These are phyloP conservation scores for Emys orbicularis DNA, from an alignment of 2,797 vertebrate genomes.

Conservation along the genomic window DNA sequence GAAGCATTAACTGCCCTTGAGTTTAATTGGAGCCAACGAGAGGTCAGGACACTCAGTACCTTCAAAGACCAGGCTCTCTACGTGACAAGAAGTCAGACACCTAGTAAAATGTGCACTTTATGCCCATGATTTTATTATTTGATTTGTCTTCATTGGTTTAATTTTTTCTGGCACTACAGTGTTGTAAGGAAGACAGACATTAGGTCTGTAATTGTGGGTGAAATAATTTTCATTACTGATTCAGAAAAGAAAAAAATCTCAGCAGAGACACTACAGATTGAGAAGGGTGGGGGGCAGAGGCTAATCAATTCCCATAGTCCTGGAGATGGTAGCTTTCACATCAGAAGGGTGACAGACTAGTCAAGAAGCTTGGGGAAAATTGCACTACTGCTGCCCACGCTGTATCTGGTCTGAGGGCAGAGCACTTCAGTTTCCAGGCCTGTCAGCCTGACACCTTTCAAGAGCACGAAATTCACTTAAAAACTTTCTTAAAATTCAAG, in stretches of 20 bases:
- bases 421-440: neutral
- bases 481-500: neutral
- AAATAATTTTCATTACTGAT: neutral
- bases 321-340: conserved; percentile 2
- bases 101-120: conserved; percentile 56
- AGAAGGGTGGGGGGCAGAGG: neutral
- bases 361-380: neutral
- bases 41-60: conserved; percentile 1
- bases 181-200: conserved; percentile 9
- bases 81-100: conserved; percentile 55
- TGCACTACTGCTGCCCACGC: neutral
- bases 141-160: conserved; percentile 49
- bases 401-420: neutral
- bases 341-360: neutral
- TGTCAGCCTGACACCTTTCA: neutral
- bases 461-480: conserved; percentile 32
- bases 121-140: conserved; percentile 63
- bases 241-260: conserved; percentile 21
- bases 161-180: conserved; percentile 43
- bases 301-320: conserved; percentile 13
- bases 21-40: conserved; percentile 52
- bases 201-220: neutral
- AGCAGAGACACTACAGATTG: conserved; percentile 26
- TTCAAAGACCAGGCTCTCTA: neutral
- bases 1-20: conserved; percentile 28